Evolutionary conservation across 1,140 invertebrate species (phyloP), one percentile per base, ranked within the genome.

Genomic region (Meloidogyne exigua): DNA sequence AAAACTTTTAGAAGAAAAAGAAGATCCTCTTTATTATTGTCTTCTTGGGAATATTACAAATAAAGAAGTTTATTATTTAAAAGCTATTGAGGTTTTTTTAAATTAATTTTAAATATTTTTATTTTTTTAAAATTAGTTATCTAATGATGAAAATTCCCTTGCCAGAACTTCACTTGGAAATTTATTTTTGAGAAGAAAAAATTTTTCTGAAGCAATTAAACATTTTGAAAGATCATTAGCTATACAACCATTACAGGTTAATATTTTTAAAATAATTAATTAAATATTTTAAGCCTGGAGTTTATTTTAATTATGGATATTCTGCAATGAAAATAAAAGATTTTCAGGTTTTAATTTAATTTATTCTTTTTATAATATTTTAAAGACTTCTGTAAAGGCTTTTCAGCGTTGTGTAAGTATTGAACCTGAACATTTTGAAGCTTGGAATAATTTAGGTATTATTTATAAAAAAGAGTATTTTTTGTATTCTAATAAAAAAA

Each of bases 381-480:
- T 65, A 28, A 25, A 73, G 72, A 73, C 57, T 28, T 81, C 78
- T 18, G 39, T 64, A 11, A 36, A 39, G 11, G 78, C 78, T 26
- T 79, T 67, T 10, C 78, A 79, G 57, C 79, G 78, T 64, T 79
- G 78, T 66, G 78, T 79, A n/a, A 26, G 32, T 63, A 67, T 81
- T 49, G 78, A 79, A 32, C 78, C 78, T 26, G 79, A 79, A 28
- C 79, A 79, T 68, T 79, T 81, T 36, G 78, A 79, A 25, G 78
- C 78, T 42, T 79, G 79, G 78, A 79, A 79, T 68, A 79, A 79
- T 65, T 68, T 79, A n/a, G 49, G 49, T 57, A n/a, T n/a, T n/a
- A 15, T 49, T 49, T 49, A 18, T 18, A 49, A 49, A 18, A 18
- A 18, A 49, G n/a, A n/a, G n/a, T n/a, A n/a, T n/a, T n/a, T n/a